Conservation (phyloP, 2,113 vertebrate species). For the Setophaga petechia region DNA sequence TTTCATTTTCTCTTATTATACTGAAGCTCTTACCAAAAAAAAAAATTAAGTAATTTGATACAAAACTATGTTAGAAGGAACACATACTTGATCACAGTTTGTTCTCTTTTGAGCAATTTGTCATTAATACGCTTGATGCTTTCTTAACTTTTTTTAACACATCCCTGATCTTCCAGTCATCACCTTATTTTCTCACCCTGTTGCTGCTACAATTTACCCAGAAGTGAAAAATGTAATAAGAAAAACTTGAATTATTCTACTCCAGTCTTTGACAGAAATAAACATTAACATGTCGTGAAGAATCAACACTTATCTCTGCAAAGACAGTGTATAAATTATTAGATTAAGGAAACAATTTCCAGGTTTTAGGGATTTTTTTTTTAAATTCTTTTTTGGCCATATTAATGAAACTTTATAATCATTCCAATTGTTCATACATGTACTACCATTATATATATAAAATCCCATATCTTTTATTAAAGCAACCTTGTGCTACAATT, state of each 20-base stretch:
- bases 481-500: background rate
- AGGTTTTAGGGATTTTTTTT: background rate
- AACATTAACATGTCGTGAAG: constrained; percentile 78
- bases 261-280: constrained; percentile 73
- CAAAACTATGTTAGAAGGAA: background rate
- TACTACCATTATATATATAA: background rate
- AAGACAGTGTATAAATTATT: constrained; percentile 73
- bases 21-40: background rate
- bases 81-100: background rate
- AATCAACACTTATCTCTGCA: constrained; percentile 78
- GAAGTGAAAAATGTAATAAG: constrained; percentile 70
- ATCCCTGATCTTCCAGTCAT: constrained; percentile 50
- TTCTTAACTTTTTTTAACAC: constrained; percentile 62
- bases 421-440: background rate
- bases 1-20: background rate
- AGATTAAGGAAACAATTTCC: background rate
- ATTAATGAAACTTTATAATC: background rate
- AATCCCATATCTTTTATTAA: background rate
- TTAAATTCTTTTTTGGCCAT: background rate
- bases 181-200: constrained; percentile 68
- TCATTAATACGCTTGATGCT: background rate
- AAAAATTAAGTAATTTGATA: background rate
- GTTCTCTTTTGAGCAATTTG: background rate
- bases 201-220: constrained; percentile 72
- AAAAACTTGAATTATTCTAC: constrained; percentile 66